Evolutionary conservation across 2,113 vertebrate species (phyloP).

Genomic region (Oostethus manadensis): DNA sequence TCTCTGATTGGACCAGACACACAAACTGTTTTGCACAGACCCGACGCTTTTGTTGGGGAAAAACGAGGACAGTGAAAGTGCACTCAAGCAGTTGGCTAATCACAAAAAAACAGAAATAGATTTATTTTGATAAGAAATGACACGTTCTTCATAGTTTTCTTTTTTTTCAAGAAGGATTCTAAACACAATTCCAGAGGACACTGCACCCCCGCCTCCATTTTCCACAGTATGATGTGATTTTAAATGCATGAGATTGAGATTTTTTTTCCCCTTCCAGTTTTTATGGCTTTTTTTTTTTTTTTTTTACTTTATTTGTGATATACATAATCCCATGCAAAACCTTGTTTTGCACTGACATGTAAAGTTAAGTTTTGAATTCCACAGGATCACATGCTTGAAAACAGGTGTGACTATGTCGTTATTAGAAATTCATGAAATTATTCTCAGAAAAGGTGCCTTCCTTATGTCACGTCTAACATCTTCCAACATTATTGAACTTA

Average conservation of each 20-base stretch:
- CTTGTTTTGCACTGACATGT: constrained; percentile 61
- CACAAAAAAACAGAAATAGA: constrained; percentile 64
- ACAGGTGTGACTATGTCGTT: constrained; percentile 67
- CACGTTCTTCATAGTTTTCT: constrained; percentile 79
- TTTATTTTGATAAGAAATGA: constrained; percentile 96
- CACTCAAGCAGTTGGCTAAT: constrained; percentile 66
- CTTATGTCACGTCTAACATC: constrained; percentile 86
- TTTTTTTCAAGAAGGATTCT: constrained; percentile 80
- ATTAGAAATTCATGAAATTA: constrained; percentile 75
- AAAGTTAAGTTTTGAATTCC: constrained; percentile 54
- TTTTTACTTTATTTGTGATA: constrained; percentile 52
- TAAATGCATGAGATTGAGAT: constrained; percentile 82
- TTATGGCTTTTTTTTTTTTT: constrained; percentile 82
- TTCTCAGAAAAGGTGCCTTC: constrained; percentile 99
- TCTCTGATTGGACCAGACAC: constrained; percentile 93
- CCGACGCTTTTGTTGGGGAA: constrained; percentile 89
- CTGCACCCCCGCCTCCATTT: neutral
- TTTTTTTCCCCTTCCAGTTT: constrained; percentile 21
- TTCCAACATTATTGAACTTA: constrained; percentile 64
- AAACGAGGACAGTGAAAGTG: constrained; percentile 82
- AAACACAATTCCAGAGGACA: constrained; percentile 68
- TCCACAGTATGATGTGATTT: constrained; percentile 74
- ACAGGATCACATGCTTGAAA: constrained; percentile 77
- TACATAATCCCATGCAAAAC: constrained; percentile 41
- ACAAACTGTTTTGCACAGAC: constrained; percentile 93